phyloP scores from a whole-genome alignment of 1,140 invertebrate species.

The Bombus superbus region DNA sequence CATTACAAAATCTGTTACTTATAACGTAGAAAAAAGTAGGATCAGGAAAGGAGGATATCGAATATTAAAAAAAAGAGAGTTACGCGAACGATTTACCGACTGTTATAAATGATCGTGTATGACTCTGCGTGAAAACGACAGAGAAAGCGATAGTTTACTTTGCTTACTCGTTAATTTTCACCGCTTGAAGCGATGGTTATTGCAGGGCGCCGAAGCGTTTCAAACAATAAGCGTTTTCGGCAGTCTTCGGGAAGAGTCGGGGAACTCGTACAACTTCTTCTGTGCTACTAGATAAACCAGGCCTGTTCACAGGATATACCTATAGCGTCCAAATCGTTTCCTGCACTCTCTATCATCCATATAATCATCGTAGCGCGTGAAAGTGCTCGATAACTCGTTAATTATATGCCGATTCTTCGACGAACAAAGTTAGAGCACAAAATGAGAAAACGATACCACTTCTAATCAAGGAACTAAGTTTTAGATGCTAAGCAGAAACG shows the following conservation, averaged over 20 bases:
- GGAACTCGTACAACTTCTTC: slow-evolving; percentile 42
- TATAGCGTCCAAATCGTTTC: background rate
- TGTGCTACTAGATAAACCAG: slow-evolving; percentile 27
- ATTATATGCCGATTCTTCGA: slow-evolving; percentile 4
- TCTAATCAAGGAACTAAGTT: background rate
- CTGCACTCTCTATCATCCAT: background rate
- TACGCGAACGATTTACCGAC: background rate
- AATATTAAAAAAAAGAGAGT: background rate
- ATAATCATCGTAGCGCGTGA: background rate
- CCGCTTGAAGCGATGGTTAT: slow-evolving; percentile 34
- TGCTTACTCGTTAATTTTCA: slow-evolving; percentile 7
- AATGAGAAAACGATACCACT: background rate
- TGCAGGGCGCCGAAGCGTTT: slow-evolving; percentile 29
- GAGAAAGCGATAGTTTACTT: background rate
- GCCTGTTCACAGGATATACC: slow-evolving; percentile 3
- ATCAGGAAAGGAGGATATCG: background rate
- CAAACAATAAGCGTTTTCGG: slow-evolving; percentile 63
- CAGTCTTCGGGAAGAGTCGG: slow-evolving; percentile 63
- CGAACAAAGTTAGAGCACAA: slow-evolving; percentile 24
- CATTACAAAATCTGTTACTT: background rate
- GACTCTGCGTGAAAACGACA: background rate
- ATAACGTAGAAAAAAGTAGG: background rate
- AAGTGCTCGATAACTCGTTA: background rate
- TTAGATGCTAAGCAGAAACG: background rate
- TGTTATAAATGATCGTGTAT: background rate